Conservation (phyloP, 2,888 invertebrate genomes). For the Lysandra coridon region DNA sequence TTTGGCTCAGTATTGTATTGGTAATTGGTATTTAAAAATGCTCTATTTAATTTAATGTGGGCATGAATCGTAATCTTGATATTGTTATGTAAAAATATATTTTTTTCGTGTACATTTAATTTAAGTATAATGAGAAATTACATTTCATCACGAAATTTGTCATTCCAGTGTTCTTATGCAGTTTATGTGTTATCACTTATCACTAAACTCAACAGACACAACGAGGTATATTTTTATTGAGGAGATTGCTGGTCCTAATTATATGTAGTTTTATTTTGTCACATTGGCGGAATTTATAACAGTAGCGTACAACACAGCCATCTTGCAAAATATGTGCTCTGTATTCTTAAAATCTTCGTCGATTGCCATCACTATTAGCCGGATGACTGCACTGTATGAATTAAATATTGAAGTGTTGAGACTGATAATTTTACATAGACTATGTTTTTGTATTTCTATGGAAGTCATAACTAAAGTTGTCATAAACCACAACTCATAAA, state of each 20-base stretch:
- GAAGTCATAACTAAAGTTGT: slow-evolving; percentile 70
- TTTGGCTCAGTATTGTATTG: slow-evolving; percentile 36
- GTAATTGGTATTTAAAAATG: slow-evolving; percentile 33
- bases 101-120: slow-evolving; percentile 23
- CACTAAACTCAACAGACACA: slow-evolving; percentile 19
- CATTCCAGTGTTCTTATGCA: slow-evolving; percentile 22
- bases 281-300: slow-evolving; percentile 66
- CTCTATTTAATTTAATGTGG: slow-evolving; percentile 31
- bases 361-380: background rate
- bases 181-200: slow-evolving; percentile 11
- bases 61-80: slow-evolving; percentile 26
- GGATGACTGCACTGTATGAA: background rate
- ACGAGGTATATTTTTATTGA: background rate
- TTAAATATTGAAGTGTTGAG: slow-evolving; percentile 75
- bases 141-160: slow-evolving; percentile 23
- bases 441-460: slow-evolving; percentile 76
- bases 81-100: slow-evolving; percentile 11
- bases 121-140: background rate
- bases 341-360: background rate
- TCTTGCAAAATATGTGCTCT: too few relatives aligned
- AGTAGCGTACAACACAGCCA: slow-evolving; percentile 59
- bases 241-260: background rate
- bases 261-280: slow-evolving; percentile 44
- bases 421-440: slow-evolving; percentile 78
- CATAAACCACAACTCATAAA: slow-evolving; percentile 32